A percentile compares a stretch with the other conserved stretches of the same genome.
phyloP scores from a whole-genome alignment of 2,888 invertebrate genomes.

The Hipparchia semele region DNA sequence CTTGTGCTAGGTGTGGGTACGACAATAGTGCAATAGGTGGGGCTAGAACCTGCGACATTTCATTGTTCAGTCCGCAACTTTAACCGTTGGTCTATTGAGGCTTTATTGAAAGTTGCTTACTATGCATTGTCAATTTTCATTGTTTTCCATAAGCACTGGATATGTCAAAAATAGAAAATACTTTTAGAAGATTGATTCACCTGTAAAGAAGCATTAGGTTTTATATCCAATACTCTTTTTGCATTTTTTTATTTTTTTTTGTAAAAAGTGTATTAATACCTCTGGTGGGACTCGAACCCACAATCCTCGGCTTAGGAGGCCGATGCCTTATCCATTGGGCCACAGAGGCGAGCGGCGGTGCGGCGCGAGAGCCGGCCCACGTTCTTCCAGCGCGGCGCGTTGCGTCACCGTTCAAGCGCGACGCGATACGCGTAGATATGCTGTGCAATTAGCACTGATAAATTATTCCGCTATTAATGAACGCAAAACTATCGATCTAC shows the following conservation, averaged over 20 bases:
- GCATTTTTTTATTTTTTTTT: slow-evolving; percentile 11
- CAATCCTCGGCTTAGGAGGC: slow-evolving; percentile 91
- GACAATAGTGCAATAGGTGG: no score
- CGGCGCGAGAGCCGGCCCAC: slow-evolving; percentile 79
- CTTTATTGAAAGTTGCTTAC: no score
- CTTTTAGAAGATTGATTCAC: neutral
- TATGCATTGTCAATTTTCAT: no score
- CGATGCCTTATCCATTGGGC: slow-evolving; percentile 91
- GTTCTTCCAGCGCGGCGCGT: slow-evolving; percentile 42
- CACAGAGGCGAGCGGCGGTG: slow-evolving; percentile 92
- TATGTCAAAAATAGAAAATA: no score
- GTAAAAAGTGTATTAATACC: slow-evolving; percentile 81
- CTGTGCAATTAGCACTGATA: slow-evolving; percentile 52
- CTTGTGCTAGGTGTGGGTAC: no score
- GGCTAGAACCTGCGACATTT: no score
- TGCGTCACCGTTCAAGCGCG: slow-evolving; percentile 49
- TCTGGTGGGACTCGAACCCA: slow-evolving; percentile 94
- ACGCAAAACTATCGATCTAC: neutral
- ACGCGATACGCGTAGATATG: slow-evolving; percentile 58
- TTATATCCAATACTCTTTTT: no score
- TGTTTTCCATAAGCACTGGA: no score
- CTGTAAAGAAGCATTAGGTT: neutral
- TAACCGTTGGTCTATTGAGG: no score
- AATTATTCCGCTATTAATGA: slow-evolving; percentile 40
- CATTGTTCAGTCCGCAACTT: no score